These are phyloP conservation scores for Epinotia demarniana DNA, from an alignment of 2,888 invertebrate species.

Conservation along the genomic window DNA sequence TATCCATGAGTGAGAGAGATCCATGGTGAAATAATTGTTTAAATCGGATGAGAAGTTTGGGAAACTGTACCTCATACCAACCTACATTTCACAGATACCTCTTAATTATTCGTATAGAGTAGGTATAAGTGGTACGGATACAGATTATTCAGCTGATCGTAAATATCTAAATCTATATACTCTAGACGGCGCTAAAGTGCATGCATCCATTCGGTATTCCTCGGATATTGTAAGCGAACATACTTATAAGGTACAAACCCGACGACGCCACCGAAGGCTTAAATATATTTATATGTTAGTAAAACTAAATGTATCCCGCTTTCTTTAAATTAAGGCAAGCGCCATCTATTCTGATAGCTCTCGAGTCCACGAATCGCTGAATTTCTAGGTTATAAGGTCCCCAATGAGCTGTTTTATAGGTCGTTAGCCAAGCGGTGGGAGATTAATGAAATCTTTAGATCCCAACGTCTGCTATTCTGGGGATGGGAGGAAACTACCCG, in stretches of 20 bases:
- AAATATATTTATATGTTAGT: neutral
- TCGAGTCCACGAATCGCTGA: slow-evolving; percentile 52
- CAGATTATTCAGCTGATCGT: neutral
- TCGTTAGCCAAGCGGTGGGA: slow-evolving; percentile 50
- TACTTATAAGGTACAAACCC: neutral
- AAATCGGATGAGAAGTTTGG: no score
- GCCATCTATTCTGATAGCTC: slow-evolving; percentile 53
- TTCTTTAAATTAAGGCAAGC: slow-evolving; percentile 46
- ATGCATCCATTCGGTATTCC: neutral
- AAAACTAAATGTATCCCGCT: slow-evolving; percentile 34
- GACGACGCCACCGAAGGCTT: neutral
- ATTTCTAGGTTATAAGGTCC: slow-evolving; percentile 58
- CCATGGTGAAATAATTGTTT: no score
- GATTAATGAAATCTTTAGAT: slow-evolving; percentile 53
- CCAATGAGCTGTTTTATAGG: slow-evolving; percentile 58
- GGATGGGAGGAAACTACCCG: slow-evolving; percentile 18
- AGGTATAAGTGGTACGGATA: neutral
- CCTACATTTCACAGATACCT: neutral
- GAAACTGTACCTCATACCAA: no score
- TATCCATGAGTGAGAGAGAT: no score
- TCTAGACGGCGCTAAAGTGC: neutral
- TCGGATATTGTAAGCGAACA: neutral
- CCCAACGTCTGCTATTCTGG: slow-evolving; percentile 40
- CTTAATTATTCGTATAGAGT: neutral
- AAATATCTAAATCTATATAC: neutral